These are phyloP conservation scores for Drosophila melanica DNA, from an alignment of 1,140 invertebrate genomes.

Conservation along the genomic window DNA sequence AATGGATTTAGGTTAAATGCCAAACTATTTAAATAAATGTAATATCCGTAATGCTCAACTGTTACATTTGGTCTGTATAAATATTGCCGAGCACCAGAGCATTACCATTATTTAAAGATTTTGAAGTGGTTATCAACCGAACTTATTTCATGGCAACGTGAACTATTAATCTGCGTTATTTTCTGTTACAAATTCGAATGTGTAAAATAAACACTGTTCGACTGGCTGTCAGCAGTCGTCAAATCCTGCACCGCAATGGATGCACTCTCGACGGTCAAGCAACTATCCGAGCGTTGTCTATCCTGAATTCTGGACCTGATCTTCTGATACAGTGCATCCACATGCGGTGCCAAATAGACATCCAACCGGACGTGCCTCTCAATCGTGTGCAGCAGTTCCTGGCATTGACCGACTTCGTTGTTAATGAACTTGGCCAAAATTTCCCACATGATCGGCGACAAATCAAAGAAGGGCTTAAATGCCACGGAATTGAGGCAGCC, in stretches of 20 bases:
- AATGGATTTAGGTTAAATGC: no score
- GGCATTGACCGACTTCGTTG: conserved; percentile 24
- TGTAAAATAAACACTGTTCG: not conserved
- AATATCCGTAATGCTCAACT: no score
- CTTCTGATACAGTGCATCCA: conserved; percentile 45
- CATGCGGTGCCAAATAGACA: conserved; percentile 62
- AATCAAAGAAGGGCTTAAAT: conserved; percentile 49
- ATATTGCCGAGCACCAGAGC: no score
- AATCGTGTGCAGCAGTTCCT: conserved; percentile 32
- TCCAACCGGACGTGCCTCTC: conserved; percentile 51
- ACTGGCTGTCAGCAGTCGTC: no score
- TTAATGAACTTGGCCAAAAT: conserved; percentile 38
- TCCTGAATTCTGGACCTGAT: conserved; percentile 40
- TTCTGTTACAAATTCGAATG: not conserved
- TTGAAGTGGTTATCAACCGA: no score
- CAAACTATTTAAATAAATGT: no score
- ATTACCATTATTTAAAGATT: no score
- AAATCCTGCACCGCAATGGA: not conserved
- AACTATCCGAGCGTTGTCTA: no score
- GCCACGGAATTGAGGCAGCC: conserved; percentile 31
- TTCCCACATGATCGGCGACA: conserved; percentile 43
- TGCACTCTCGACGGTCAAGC: not conserved
- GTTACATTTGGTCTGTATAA: no score
- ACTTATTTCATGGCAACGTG: no score
- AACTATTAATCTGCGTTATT: no score